Conservation (phyloP, 2,888 invertebrate species). For the Tryphoninae sp. region DNA sequence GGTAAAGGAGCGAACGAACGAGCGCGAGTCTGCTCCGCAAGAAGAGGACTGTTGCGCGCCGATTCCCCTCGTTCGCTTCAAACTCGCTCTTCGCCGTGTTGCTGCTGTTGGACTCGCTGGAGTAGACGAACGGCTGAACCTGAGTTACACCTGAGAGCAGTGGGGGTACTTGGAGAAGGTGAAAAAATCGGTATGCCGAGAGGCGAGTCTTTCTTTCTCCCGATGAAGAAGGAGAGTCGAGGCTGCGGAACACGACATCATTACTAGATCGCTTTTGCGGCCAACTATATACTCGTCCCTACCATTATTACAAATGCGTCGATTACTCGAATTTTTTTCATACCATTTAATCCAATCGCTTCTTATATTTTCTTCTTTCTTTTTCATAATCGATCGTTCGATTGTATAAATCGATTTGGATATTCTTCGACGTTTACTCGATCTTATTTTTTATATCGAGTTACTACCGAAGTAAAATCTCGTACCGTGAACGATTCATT, state of each 20-base stretch:
- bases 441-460: too few species aligned
- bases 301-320: constrained; percentile 15
- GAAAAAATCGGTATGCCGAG: constrained; percentile 63
- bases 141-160: constrained; percentile 58
- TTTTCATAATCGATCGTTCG: constrained; percentile 2
- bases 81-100: constrained; percentile 31
- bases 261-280: constrained; percentile 34
- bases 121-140: constrained; percentile 52
- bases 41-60: constrained; percentile 59
- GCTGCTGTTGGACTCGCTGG: constrained; percentile 34
- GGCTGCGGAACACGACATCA: constrained; percentile 41
- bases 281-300: constrained; percentile 8
- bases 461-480: too few species aligned
- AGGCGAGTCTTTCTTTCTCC: constrained; percentile 40
- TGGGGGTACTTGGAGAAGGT: constrained; percentile 49
- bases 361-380: not conserved
- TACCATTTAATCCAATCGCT: not conserved
- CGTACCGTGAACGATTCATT: too few species aligned
- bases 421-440: too few species aligned
- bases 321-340: not conserved
- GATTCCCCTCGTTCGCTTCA: constrained; percentile 47
- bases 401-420: too few species aligned
- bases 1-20: constrained; percentile 29
- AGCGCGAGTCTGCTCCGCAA: constrained; percentile 52
- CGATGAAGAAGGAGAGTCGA: constrained; percentile 52